Conservation (phyloP, 1,140 invertebrate species). For the Limonius californicus region DNA sequence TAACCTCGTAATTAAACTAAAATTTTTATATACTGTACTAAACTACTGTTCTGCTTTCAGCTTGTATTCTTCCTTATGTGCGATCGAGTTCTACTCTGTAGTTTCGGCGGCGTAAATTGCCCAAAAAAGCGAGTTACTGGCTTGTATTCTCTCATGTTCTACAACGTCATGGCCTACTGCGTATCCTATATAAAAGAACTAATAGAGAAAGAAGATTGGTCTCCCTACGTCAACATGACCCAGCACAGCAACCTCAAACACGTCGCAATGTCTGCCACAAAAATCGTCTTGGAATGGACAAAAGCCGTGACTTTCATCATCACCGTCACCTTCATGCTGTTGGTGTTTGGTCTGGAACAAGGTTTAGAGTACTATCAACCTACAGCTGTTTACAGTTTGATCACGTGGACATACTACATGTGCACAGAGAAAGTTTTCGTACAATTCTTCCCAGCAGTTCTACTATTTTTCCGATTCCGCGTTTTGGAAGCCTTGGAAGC, state of each 20-base stretch:
- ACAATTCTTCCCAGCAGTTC: constrained; percentile 56
- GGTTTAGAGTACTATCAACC: constrained; percentile 71
- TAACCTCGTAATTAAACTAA: too few species aligned
- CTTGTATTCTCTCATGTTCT: constrained; percentile 76
- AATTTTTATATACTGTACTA: too few species aligned
- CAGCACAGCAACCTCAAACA: constrained; percentile 70
- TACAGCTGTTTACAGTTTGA: constrained; percentile 57
- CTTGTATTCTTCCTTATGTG: constrained; percentile 69
- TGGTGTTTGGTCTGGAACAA: constrained; percentile 71
- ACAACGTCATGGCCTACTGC: constrained; percentile 75
- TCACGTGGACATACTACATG: constrained; percentile 68
- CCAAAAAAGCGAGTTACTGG: constrained; percentile 61
- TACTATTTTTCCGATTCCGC: constrained; percentile 57
- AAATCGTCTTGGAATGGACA: constrained; percentile 77
- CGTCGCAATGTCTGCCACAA: constrained; percentile 75
- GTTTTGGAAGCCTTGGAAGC: constrained; percentile 63
- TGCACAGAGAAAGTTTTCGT: constrained; percentile 70
- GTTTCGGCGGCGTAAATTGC: constrained; percentile 43
- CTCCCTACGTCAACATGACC: constrained; percentile 67
- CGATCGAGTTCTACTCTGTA: constrained; percentile 54
- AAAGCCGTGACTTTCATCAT: constrained; percentile 77
- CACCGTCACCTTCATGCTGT: constrained; percentile 71
- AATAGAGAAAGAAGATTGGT: constrained; percentile 71
- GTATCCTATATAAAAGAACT: constrained; percentile 69
- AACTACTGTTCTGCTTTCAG: too few species aligned